Evolutionary conservation across 1,140 invertebrate species (phyloP).

Genomic region (Brachystomella parvula): DNA sequence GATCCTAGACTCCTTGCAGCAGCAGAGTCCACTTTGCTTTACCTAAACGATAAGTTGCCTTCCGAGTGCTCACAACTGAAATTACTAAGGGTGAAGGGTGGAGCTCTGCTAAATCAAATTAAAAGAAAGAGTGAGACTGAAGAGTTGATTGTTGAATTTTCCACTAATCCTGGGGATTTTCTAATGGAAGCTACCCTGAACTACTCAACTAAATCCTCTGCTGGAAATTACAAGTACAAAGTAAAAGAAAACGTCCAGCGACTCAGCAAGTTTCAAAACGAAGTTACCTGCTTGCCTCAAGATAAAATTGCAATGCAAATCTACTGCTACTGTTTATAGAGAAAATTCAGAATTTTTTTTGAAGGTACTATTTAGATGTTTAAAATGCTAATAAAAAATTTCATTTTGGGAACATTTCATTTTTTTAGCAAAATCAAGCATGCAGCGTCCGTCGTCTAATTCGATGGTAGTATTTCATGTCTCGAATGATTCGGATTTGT

Average conservation of each 20-base stretch:
- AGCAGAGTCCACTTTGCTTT: not conserved
- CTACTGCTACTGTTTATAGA: not conserved
- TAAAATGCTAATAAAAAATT: no score
- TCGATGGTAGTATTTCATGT: no score
- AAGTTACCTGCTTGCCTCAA: not conserved
- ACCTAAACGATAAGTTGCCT: not conserved
- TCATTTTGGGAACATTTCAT: no score
- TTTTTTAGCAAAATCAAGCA: no score
- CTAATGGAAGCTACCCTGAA: not conserved
- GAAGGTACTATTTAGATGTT: no score
- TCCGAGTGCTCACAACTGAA: not conserved
- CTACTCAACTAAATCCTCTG: not conserved
- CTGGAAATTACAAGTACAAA: not conserved
- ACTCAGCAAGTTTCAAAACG: not conserved
- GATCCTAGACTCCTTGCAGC: not conserved
- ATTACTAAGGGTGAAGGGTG: not conserved
- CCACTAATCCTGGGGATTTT: not conserved
- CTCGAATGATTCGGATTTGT: no score
- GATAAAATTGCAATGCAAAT: not conserved
- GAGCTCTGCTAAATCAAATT: not conserved
- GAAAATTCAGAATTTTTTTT: no score
- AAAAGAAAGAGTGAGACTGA: not conserved
- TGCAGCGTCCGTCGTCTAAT: no score
- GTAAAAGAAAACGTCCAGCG: not conserved
- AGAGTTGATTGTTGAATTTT: not conserved